Evolutionary conservation across 2,888 invertebrate genomes (phyloP).

Genomic region (Clunio marinus): DNA sequence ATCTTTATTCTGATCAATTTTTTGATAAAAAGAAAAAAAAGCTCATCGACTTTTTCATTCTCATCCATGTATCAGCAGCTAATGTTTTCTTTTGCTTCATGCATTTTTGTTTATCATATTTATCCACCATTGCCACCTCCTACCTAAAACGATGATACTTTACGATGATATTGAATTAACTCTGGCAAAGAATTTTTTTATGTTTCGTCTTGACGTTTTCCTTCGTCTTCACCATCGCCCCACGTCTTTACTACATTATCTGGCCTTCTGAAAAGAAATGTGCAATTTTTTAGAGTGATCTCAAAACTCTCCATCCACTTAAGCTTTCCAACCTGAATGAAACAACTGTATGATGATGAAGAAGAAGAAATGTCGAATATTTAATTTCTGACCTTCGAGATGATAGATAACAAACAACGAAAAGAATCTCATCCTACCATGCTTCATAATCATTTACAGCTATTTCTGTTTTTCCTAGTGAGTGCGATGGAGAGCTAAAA

Average conservation of each 20-base stretch:
- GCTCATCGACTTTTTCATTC: neutral
- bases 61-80: neutral
- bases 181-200: neutral
- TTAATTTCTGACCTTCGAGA: conserved; percentile 6
- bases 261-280: neutral
- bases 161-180: conserved; percentile 9
- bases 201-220: neutral
- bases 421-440: too few species aligned
- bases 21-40: conserved; percentile 20
- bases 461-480: too few species aligned
- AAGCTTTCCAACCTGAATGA: neutral
- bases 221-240: too few species aligned
- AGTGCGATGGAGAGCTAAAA: neutral
- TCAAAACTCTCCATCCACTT: conserved; percentile 2
- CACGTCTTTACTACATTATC: neutral
- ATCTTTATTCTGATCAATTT: conserved; percentile 15
- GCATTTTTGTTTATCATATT: neutral
- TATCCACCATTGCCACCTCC: neutral
- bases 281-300: conserved; percentile 6
- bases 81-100: neutral
- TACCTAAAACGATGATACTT: neutral
- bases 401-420: neutral
- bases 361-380: neutral
- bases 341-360: neutral
- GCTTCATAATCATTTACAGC: neutral